phyloP scores from a whole-genome alignment of 2,797 vertebrate species.

The Mus minutoides region DNA sequence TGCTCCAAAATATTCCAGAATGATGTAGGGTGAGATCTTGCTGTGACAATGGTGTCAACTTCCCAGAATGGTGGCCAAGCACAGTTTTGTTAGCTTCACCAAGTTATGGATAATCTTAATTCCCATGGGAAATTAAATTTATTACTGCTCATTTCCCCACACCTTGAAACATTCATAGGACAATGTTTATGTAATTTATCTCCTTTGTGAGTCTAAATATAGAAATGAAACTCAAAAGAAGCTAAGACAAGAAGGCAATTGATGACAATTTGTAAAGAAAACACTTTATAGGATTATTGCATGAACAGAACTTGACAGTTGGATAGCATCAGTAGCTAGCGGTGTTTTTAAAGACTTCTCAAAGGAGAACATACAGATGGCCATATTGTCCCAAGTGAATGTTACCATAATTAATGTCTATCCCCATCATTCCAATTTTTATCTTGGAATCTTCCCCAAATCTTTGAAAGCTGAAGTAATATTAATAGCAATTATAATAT shows the following conservation, averaged over 20 bases:
- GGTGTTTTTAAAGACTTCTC: neutral
- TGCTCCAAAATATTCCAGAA: neutral
- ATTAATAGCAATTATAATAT: neutral
- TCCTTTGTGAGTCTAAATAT: neutral
- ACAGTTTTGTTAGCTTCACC: neutral
- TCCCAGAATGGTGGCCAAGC: neutral
- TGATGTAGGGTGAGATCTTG: neutral
- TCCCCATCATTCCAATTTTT: neutral
- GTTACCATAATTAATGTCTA: neutral
- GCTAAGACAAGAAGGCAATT: neutral
- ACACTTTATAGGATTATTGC: neutral
- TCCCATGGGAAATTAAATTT: neutral
- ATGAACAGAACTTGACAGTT: slow-evolving; percentile 8
- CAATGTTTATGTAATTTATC: neutral
- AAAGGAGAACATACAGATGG: neutral
- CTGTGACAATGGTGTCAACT: neutral
- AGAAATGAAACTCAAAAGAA: slow-evolving; percentile 1
- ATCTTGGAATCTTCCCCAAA: neutral
- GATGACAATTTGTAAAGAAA: neutral
- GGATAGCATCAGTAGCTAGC: neutral
- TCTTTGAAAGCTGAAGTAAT: neutral
- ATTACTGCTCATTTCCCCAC: neutral
- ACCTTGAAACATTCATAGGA: neutral
- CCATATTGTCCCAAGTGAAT: neutral
- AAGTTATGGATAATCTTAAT: neutral